A percentile compares a stretch with the other conserved stretches of the same genome.
phyloP scores from a whole-genome alignment of 2,888 invertebrate species.

The Cabera pusaria region DNA sequence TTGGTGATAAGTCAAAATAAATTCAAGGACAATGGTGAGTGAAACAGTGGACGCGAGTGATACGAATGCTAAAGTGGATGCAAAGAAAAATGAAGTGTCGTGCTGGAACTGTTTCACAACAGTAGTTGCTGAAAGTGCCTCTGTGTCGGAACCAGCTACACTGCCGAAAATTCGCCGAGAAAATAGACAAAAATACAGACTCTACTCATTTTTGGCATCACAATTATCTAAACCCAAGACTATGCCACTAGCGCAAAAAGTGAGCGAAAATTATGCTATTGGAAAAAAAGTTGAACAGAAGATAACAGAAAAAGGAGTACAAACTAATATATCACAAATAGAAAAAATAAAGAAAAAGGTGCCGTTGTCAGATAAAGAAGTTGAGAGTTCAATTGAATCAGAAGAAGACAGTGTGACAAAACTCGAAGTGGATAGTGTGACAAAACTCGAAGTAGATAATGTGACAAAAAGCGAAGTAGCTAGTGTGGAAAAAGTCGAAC shows the following conservation, averaged over 20 bases:
- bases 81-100: constrained; percentile 46
- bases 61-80: constrained; percentile 34
- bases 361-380: neutral
- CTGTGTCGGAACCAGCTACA: constrained; percentile 44
- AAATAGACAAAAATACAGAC: constrained; percentile 57
- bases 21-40: constrained; percentile 33
- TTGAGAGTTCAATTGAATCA: constrained; percentile 16
- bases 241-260: constrained; percentile 64
- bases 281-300: constrained; percentile 61
- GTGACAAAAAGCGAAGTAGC: constrained; percentile 16
- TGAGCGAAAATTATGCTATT: constrained; percentile 57
- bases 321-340: constrained; percentile 14
- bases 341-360: constrained; percentile 11
- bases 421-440: constrained; percentile 18
- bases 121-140: constrained; percentile 41
- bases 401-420: constrained; percentile 16
- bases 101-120: constrained; percentile 70
- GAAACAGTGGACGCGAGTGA: constrained; percentile 32
- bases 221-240: constrained; percentile 63
- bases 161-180: constrained; percentile 55
- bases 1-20: constrained; percentile 21
- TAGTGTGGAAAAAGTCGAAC: constrained; percentile 1
- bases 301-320: constrained; percentile 38
- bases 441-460: constrained; percentile 17
- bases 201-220: constrained; percentile 63